A percentile compares a stretch with the other conserved stretches of the same genome.
Conservation (phyloP, 2,888 invertebrate genomes). For the Microctonus brassicae region DNA sequence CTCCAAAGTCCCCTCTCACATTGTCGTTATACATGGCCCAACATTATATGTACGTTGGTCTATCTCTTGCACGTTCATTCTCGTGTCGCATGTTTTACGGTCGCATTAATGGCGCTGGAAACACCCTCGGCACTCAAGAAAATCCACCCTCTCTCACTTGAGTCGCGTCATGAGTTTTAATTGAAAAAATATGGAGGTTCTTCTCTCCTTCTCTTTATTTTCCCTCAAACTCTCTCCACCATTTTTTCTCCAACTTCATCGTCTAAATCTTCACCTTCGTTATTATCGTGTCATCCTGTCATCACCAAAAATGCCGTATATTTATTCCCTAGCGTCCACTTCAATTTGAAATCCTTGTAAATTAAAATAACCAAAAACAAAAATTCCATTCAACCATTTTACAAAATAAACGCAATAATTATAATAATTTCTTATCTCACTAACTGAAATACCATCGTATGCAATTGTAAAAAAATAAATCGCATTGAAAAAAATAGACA, state of each 20-base stretch:
- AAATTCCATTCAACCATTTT: constrained; percentile 50
- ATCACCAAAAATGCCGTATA: constrained; percentile 39
- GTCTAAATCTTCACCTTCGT: not conserved
- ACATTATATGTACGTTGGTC: not conserved
- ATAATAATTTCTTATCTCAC: no score
- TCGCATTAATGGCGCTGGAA: constrained; percentile 61
- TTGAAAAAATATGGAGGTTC: constrained; percentile 69
- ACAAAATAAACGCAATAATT: no score
- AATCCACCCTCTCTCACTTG: constrained; percentile 35
- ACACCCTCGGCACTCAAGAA: constrained; percentile 47
- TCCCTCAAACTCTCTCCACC: not conserved
- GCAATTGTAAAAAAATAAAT: no score
- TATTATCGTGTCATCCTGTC: constrained; percentile 2
- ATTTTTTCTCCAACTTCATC: not conserved
- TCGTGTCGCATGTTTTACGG: constrained; percentile 52
- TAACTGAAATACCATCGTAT: no score
- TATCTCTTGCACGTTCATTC: constrained; percentile 2
- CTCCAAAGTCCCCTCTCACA: not conserved
- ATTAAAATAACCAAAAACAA: not conserved
- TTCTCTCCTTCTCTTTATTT: constrained; percentile 11
- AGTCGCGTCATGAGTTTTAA: constrained; percentile 55
- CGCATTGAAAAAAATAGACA: not conserved
- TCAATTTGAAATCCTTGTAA: constrained; percentile 43
- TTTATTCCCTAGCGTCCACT: constrained; percentile 43
- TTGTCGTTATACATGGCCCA: not conserved